Conservation (phyloP, 2,888 invertebrate genomes). For the Melitaea athalia region DNA sequence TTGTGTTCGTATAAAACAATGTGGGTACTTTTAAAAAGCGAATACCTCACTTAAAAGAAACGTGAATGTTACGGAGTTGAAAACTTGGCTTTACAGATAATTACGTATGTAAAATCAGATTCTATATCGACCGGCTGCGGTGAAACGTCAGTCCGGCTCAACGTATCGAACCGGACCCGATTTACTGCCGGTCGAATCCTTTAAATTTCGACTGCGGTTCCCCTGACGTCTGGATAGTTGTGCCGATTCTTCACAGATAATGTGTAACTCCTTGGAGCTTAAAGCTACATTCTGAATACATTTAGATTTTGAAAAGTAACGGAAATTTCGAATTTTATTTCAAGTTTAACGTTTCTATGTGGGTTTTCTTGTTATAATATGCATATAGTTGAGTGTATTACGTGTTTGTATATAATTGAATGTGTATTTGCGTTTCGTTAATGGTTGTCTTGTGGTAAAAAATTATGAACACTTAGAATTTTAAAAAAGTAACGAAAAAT, state of each 20-base stretch:
- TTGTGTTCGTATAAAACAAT: too few species aligned
- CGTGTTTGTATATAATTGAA: too few species aligned
- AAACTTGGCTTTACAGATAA: background rate
- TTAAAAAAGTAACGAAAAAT: too few species aligned
- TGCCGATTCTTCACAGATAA: constrained; percentile 35
- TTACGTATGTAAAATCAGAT: constrained; percentile 49
- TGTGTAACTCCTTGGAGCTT: constrained; percentile 35
- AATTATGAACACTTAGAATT: too few species aligned
- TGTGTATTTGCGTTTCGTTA: background rate
- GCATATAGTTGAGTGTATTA: background rate
- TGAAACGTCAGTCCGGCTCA: constrained; percentile 38
- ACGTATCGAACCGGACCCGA: constrained; percentile 34
- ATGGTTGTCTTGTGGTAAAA: background rate
- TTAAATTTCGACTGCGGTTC: constrained; percentile 41
- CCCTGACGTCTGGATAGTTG: constrained; percentile 37
- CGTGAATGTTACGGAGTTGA: background rate
- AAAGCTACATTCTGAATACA: constrained; percentile 6
- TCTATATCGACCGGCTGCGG: constrained; percentile 58
- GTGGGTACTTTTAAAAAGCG: too few species aligned
- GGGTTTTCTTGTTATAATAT: background rate
- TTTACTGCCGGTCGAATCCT: constrained; percentile 29
- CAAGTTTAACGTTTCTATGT: background rate
- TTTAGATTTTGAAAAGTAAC: constrained; percentile 8
- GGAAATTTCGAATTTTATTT: background rate
- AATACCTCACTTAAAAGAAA: background rate